Evolutionary conservation across 2,888 invertebrate species (phyloP).

Genomic region (Dendrolimus pini): DNA sequence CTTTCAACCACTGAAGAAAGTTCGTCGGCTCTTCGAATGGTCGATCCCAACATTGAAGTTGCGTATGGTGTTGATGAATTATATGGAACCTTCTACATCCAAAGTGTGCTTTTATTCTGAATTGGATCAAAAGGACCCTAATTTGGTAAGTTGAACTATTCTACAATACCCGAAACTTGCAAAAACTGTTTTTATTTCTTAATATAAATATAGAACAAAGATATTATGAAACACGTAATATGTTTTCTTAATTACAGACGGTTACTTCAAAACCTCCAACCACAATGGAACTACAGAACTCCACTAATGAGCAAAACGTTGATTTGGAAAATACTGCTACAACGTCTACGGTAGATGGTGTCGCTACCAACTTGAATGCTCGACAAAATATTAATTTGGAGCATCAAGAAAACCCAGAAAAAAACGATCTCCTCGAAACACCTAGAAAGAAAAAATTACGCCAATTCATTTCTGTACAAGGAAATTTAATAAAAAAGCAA

Average conservation of each 20-base stretch:
- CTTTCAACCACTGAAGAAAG: constrained; percentile 7
- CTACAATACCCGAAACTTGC: constrained; percentile 2
- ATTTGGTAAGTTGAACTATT: neutral
- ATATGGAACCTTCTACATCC: neutral
- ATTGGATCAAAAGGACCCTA: neutral
- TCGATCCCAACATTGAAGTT: constrained; percentile 7
- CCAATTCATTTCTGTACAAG: no score
- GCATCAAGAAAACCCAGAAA: neutral
- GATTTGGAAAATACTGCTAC: neutral
- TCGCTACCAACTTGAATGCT: neutral
- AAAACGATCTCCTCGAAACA: no score
- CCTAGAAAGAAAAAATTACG: no score
- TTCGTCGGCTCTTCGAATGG: constrained; percentile 9
- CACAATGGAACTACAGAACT: neutral
- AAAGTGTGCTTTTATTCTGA: neutral
- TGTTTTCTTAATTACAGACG: no score
- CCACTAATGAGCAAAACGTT: neutral
- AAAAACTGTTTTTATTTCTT: constrained; percentile 4
- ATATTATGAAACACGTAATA: no score
- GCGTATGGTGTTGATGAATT: neutral
- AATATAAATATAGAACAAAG: no score
- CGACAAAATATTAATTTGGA: neutral
- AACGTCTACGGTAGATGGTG: neutral
- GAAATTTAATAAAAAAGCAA: no score
- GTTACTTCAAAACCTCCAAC: neutral